Base-by-base conservation (phyloP, 2,113 vertebrate genomes). In the Prunella himalayana region DNA sequence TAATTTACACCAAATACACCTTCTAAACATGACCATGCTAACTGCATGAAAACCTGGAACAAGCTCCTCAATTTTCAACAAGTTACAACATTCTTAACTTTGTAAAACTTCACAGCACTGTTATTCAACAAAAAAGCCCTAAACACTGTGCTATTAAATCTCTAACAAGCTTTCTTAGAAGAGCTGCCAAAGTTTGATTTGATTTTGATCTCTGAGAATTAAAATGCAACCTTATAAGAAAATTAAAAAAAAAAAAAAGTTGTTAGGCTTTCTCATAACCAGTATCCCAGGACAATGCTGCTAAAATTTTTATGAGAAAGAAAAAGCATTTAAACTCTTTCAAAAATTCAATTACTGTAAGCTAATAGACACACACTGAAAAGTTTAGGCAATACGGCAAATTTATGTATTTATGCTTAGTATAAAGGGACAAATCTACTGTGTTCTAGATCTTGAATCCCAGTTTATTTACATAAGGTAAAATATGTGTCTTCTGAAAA, bases 121-220 rank as follows among this genome's bases (percentile, higher is more conserved):
- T 65, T n/a, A 47, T 31, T 71, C 16, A 35, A 47, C 17, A 42
- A 44, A 73, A 57, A 53, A 56, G 69, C 57, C 84, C 28, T 76
- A 80, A 69, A 30, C 51, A 86, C 19, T 17, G 13, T 33, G 77
- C 44, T 85, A 79, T 23, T 61, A 86, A 85, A 76, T 65, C 16
- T 78, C 42, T 45, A 33, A 49, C 61, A 42, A 49, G 10, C 28
- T 84, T 90, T 92, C 51, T 80, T 66, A 63, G 51, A 96, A 65
- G 6, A 80, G 33, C 39, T 90, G 56, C 12, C 49, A 61, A 94
- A 51, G 30, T 69, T 45, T 65, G 44, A 92, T 87, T 88, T 91
- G 41, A 97, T 89, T 95, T 94, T 91, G 59, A 94, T 88, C 68
- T 81, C 47, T 72, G 21, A 90, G 79, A 77, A 90, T 77, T 79